Base-by-base conservation (phyloP, 2,797 vertebrate species). In the Eutrigla gurnardus region DNA sequence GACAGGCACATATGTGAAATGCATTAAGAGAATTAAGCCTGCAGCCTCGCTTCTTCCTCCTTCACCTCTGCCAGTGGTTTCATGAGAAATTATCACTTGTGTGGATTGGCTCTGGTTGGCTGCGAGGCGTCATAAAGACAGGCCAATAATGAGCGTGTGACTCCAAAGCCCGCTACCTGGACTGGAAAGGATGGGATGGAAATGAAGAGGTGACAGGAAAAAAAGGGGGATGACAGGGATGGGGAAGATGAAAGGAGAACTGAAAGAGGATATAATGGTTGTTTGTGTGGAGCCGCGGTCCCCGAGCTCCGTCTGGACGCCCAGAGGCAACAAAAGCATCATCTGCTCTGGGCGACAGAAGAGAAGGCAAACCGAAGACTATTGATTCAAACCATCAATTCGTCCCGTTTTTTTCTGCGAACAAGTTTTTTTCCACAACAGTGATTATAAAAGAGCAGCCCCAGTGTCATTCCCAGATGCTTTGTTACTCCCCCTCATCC, bases 1-100 rank as follows among this genome's bases (percentile, higher is more conserved):
- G 87, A 91, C 84, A 79, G 73, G 62, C 75, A 66, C 78, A 85
- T 75, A 88, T 89, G 79, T 74, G 73, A 77, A 73, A 90, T 81
- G 70, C 75, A 83, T 74, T 75, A 70, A 65, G 49, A 70, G 65
- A 57, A 66, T 85, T 84, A 82, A 75, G 70, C 80, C 81, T 42
- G 45, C 37, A 83, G 77, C 53, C 52, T 2, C 59, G 36, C 66
- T 36, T 53, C 47, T 75, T 74, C 62, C 68, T 65, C 54, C 39
- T 70, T 61, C 57, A 69, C 45, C 67, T 57, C 69, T 37, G 39
- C 63, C 63, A 72, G 76, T 77, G 71, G 33, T 75, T 77, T 67
- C 25, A 63, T 64, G 71, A 81, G 70, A 77, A 89, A 86, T 75
- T 60, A 88, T 91, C 80, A 78, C 77, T 83, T 77, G 66, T 71